Evolutionary conservation across 1,140 invertebrate genomes (phyloP), one percentile per base, ranked within the genome.

Genomic region (Bombus superbus): DNA sequence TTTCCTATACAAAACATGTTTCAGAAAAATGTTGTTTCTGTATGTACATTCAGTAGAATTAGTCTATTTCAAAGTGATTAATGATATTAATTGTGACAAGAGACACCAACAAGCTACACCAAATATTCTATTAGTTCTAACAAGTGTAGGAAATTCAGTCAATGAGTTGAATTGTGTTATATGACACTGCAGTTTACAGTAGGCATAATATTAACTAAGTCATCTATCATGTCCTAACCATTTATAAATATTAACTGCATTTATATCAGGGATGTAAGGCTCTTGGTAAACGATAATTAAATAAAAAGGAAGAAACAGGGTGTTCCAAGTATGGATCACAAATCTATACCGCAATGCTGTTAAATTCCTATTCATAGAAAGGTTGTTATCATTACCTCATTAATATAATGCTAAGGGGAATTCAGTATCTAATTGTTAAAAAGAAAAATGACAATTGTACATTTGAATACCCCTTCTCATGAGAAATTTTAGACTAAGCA

Each of bases 51-150:
- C 71, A 86, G 28, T 76, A 87, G 78, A 86, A 91, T 91, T 87
- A 92, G 84, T 92, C 79, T 91, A 86, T 93, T 82, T 89, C 89
- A 89, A 83, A 81, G 71, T 92, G 87, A 88, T 92, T 90, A 92
- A 89, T 87, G 84, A 91, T 73, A 90, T 91, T 93, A 92, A 90
- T 91, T 84, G 66, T 91, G 81, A 88, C 79, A 92, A 87, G 89
- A 90, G 89, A 91, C 92, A 93, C 89, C 91, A 93, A 92, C 88
- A 93, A 93, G 89, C 92, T 93, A 92, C 90, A 89, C 79, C 86
- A 87, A 91, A 86, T 78, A 86, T 64, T 90, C 88, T 92, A 92
- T 93, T 91, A 90, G 79, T 92, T 92, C 90, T 92, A 92, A 88
- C 76, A 78, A 88, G 78, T 85, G 82, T 82, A 84, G 77, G 74